These are phyloP conservation scores for Semotilus atromaculatus DNA, from an alignment of 2,797 vertebrate species.

Conservation along the genomic window DNA sequence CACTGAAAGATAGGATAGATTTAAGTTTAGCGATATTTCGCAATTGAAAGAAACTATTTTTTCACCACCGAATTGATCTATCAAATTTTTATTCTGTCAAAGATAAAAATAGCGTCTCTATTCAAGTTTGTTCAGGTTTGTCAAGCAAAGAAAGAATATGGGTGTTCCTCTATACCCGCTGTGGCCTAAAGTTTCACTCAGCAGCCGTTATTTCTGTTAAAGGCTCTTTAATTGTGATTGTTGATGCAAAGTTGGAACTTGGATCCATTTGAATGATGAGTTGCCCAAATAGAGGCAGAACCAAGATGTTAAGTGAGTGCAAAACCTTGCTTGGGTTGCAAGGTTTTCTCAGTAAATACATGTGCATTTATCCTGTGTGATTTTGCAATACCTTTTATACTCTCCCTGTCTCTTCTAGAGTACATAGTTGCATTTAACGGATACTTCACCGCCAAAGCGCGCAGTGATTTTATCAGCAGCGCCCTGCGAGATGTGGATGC, in stretches of 20 bases:
- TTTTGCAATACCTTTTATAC: background rate
- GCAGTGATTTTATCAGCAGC: slow-evolving; percentile 93
- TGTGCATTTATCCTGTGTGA: background rate
- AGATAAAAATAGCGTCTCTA: background rate
- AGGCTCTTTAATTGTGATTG: background rate
- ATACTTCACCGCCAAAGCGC: slow-evolving; percentile 95
- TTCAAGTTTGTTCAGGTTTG: slow-evolving; percentile 17
- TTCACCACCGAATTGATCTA: no score
- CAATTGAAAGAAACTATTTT: no score
- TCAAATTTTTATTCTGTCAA: no score
- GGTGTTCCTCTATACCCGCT: slow-evolving; percentile 11
- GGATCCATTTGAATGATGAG: slow-evolving; percentile 13
- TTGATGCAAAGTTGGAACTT: background rate
- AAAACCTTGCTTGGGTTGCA: background rate
- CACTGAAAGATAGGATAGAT: no score
- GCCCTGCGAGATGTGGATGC: slow-evolving; percentile 84
- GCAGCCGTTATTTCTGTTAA: slow-evolving; percentile 10
- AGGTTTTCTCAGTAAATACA: background rate
- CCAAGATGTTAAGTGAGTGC: background rate
- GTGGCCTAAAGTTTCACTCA: background rate
- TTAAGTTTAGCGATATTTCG: no score
- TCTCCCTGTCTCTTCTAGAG: slow-evolving; percentile 74
- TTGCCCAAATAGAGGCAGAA: background rate
- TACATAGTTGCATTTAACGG: slow-evolving; percentile 96
- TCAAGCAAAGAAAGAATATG: slow-evolving; percentile 12